Percentiles rank a stretch among this genome's conserved stretches.
Evolutionary conservation across 2,888 invertebrate genomes (phyloP).

Genomic region (Limnephilus marmoratus): DNA sequence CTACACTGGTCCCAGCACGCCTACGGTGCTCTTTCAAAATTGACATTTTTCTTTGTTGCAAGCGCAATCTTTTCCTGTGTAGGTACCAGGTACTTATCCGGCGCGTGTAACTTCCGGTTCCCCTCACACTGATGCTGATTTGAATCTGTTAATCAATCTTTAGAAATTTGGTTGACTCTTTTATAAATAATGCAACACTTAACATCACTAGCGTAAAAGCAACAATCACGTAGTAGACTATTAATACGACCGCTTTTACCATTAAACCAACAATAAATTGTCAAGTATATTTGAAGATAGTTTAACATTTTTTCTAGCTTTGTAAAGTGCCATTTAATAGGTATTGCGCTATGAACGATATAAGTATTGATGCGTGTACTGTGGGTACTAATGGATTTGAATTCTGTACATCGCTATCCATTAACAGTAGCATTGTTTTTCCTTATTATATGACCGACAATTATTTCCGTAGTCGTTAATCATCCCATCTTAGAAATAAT

Average conservation of each 20-base stretch:
- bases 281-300: neutral
- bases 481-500: neutral
- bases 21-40: conserved; percentile 36
- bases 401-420: neutral
- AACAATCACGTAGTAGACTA: neutral
- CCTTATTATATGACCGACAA: neutral
- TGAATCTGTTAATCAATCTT: conserved; percentile 23
- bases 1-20: conserved; percentile 22
- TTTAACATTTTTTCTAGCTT: neutral
- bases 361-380: too few species aligned
- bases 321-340: neutral
- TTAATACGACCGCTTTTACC: neutral
- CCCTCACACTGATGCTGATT: neutral
- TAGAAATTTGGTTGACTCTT: neutral
- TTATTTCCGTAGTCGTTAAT: neutral
- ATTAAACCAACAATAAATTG: neutral
- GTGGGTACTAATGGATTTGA: neutral
- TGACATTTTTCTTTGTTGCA: conserved; percentile 46
- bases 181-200: neutral
- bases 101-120: conserved; percentile 30
- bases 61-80: conserved; percentile 27
- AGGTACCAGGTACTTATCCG: neutral
- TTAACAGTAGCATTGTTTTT: neutral
- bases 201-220: neutral
- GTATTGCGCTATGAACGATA: neutral